Percentiles rank a stretch among this genome's conserved stretches.
Conservation (phyloP, 2,888 invertebrate genomes). For the Apoda limacodes region DNA sequence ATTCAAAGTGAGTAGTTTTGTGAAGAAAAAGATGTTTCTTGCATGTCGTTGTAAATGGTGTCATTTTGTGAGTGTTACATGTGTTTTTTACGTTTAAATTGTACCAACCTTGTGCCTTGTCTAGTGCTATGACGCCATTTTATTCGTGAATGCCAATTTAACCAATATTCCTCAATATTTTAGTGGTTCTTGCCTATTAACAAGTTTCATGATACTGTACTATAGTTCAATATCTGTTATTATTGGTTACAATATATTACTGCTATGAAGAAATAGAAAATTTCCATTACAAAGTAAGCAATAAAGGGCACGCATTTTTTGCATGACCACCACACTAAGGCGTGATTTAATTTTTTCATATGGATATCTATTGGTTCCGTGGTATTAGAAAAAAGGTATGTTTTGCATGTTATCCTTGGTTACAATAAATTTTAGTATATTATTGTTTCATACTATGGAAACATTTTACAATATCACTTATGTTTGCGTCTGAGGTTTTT, state of each 20-base stretch:
- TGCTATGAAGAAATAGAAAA: too few relatives aligned
- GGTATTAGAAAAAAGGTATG: too few relatives aligned
- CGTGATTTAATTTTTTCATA: constrained; percentile 27
- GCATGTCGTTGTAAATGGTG: constrained; percentile 40
- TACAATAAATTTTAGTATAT: too few relatives aligned
- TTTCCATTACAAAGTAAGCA: too few relatives aligned
- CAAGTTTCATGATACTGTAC: too few relatives aligned
- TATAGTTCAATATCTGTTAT: too few relatives aligned
- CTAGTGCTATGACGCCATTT: constrained; percentile 71
- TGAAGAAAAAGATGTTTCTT: constrained; percentile 35
- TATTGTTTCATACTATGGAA: too few relatives aligned
- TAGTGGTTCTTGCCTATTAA: constrained; percentile 40
- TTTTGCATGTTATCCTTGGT: too few relatives aligned
- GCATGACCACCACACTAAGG: constrained; percentile 47
- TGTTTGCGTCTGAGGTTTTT: too few relatives aligned
- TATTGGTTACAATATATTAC: too few relatives aligned
- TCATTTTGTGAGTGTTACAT: constrained; percentile 44
- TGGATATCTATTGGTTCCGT: too few relatives aligned
- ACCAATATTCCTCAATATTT: constrained; percentile 55
- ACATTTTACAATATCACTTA: too few relatives aligned
- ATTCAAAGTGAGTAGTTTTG: constrained; percentile 66
- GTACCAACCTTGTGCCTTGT: constrained; percentile 69
- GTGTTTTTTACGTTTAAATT: constrained; percentile 60
- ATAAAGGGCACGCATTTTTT: constrained; percentile 54
- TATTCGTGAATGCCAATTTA: constrained; percentile 71